A percentile compares a stretch with the other conserved stretches of the same genome.
Evolutionary conservation across 2,888 invertebrate genomes (phyloP).

Genomic region (Leptinotarsa tumamoca): DNA sequence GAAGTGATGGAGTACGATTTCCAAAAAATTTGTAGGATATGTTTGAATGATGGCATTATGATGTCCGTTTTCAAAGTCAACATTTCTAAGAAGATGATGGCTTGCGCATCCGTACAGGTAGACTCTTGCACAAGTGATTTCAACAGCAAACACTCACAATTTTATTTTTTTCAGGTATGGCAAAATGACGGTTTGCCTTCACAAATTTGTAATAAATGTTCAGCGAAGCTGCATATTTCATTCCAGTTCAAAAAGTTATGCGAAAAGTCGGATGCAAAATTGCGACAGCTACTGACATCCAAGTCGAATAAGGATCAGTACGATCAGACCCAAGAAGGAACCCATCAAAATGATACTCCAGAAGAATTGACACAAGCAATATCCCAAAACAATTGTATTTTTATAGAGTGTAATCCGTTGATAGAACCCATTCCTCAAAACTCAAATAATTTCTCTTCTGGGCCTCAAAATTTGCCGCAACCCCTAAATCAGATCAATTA

Average conservation of each 20-base stretch:
- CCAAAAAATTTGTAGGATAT: slow-evolving; percentile 65
- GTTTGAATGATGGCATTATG: slow-evolving; percentile 64
- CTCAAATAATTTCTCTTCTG: slow-evolving; percentile 51
- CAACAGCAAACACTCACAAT: too few species aligned
- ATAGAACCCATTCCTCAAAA: slow-evolving; percentile 56
- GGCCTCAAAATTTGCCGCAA: slow-evolving; percentile 46
- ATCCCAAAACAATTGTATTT: slow-evolving; percentile 59
- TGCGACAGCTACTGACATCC: slow-evolving; percentile 60
- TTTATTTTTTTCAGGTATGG: slow-evolving; percentile 50
- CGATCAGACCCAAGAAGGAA: slow-evolving; percentile 35
- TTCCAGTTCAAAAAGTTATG: slow-evolving; percentile 68
- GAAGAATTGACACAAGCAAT: slow-evolving; percentile 47
- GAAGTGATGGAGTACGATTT: slow-evolving; percentile 54
- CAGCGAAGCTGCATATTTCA: slow-evolving; percentile 65
- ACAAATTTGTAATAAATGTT: slow-evolving; percentile 67
- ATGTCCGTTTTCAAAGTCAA: slow-evolving; percentile 67
- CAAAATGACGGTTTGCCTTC: slow-evolving; percentile 67
- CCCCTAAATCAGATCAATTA: slow-evolving; percentile 60
- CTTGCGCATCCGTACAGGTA: slow-evolving; percentile 67
- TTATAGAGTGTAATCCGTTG: slow-evolving; percentile 61
- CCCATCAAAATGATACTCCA: slow-evolving; percentile 34
- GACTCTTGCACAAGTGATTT: background rate
- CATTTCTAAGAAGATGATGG: slow-evolving; percentile 67
- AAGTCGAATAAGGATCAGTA: slow-evolving; percentile 29
- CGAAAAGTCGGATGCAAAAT: slow-evolving; percentile 66